Evolutionary conservation across 1,140 invertebrate species (phyloP).

Genomic region (Lucilia sericata): DNA sequence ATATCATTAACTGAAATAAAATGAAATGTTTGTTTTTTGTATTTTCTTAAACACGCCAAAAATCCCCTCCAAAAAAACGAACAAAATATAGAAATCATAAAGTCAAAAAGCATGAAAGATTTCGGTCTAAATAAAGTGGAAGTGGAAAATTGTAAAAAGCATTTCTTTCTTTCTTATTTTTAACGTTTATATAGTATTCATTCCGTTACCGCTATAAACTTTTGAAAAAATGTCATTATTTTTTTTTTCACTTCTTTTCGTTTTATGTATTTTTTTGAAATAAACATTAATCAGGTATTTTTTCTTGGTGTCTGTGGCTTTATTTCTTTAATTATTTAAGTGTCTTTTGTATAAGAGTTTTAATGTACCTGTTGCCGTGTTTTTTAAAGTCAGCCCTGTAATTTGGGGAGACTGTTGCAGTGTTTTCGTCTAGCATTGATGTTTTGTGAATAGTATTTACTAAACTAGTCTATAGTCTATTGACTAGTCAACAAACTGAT

Average conservation of each 20-base stretch:
- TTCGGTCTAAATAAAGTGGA: neutral
- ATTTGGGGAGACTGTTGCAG: no score
- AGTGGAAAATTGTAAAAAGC: neutral
- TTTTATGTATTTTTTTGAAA: neutral
- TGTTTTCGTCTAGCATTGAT: no score
- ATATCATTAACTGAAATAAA: neutral
- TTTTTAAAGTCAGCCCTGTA: no score
- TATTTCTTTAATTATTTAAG: neutral
- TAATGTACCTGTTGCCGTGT: no score
- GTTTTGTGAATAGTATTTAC: no score
- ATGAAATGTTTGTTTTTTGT: neutral
- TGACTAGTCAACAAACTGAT: no score
- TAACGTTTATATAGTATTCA: neutral
- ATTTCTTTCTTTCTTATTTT: neutral
- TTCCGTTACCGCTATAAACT: neutral
- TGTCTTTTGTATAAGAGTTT: no score
- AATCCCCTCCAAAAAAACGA: neutral
- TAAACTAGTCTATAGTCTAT: no score
- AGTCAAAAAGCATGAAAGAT: slow-evolving; percentile 23
- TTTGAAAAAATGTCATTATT: neutral
- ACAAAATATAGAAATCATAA: neutral
- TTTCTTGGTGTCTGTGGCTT: neutral
- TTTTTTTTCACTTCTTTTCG: neutral
- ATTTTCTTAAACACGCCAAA: neutral
- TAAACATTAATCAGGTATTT: neutral